These are phyloP conservation scores for Paraplagusia blochii DNA, from an alignment of 2,113 vertebrate species.

Conservation along the genomic window DNA sequence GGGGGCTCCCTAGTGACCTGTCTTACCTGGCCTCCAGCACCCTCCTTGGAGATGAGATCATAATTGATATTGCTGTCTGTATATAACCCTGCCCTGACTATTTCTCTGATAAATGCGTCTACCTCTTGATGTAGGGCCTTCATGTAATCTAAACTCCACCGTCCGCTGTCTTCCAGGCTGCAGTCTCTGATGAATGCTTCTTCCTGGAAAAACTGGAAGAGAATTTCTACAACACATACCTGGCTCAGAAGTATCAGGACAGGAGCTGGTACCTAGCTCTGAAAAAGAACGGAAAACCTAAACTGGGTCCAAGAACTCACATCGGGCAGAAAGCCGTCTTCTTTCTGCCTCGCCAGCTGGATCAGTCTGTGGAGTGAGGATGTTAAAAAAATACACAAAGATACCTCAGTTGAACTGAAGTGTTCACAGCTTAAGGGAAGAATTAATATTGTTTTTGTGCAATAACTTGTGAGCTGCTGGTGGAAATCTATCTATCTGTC, in stretches of 20 bases:
- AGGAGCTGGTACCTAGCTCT: slow-evolving; percentile 89
- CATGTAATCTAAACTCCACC: too few species aligned
- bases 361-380: slow-evolving; percentile 38
- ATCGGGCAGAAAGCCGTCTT: slow-evolving; percentile 90
- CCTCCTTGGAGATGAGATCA: too few species aligned
- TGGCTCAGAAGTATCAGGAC: slow-evolving; percentile 80
- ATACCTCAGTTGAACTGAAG: background rate
- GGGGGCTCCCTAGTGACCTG: too few species aligned
- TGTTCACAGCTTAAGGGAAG: background rate
- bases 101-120: too few species aligned
- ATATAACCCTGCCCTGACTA: too few species aligned
- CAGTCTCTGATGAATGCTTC: slow-evolving; percentile 84
- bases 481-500: background rate
- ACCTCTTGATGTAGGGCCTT: too few species aligned
- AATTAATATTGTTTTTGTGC: background rate
- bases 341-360: slow-evolving; percentile 85
- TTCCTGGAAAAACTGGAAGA: slow-evolving; percentile 91
- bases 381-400: background rate
- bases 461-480: background rate
- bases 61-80: too few species aligned
- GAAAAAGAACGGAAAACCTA: slow-evolving; percentile 90
- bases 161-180: slow-evolving; percentile 65
- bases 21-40: too few species aligned
- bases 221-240: slow-evolving; percentile 93
- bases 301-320: slow-evolving; percentile 86